phyloP scores from a whole-genome alignment of 2,888 invertebrate species.

The Anaspis maculata region DNA sequence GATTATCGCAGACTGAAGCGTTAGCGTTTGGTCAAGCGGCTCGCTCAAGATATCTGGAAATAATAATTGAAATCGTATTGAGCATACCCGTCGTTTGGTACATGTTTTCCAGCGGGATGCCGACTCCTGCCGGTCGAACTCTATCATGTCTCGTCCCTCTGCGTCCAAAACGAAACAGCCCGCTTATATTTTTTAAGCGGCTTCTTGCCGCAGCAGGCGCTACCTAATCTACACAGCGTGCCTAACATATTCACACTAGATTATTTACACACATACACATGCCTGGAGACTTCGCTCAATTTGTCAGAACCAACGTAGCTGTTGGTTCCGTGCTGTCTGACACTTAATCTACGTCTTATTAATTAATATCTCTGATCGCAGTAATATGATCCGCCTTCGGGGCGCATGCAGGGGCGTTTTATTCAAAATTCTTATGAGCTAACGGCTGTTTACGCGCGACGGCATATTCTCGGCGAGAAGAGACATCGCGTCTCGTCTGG shows the following conservation, averaged over 20 bases:
- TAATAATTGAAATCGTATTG: constrained; percentile 29
- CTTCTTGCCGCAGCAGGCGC: constrained; percentile 32
- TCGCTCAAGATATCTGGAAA: too few relatives aligned
- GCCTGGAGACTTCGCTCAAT: constrained; percentile 24
- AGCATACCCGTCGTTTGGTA: constrained; percentile 18
- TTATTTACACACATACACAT: constrained; percentile 27
- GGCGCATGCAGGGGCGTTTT: constrained; percentile 5
- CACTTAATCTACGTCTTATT: constrained; percentile 21
- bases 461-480: too few relatives aligned
- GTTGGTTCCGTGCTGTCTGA: constrained; percentile 18
- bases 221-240: constrained; percentile 33
- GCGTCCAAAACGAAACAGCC: constrained; percentile 21
- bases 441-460: too few relatives aligned
- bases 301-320: constrained; percentile 19
- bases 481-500: too few relatives aligned
- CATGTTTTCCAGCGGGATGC: constrained; percentile 22
- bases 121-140: constrained; percentile 26
- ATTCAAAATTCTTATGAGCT: constrained; percentile 13
- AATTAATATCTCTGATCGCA: constrained; percentile 20
- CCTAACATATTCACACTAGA: constrained; percentile 33
- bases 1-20: too few relatives aligned
- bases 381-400: constrained; percentile 13
- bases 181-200: constrained; percentile 32
- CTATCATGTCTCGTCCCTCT: constrained; percentile 25
- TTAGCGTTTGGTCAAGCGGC: too few relatives aligned